These are phyloP conservation scores for Sminthurinus aureus DNA, from an alignment of 2,888 invertebrate species.

Conservation along the genomic window DNA sequence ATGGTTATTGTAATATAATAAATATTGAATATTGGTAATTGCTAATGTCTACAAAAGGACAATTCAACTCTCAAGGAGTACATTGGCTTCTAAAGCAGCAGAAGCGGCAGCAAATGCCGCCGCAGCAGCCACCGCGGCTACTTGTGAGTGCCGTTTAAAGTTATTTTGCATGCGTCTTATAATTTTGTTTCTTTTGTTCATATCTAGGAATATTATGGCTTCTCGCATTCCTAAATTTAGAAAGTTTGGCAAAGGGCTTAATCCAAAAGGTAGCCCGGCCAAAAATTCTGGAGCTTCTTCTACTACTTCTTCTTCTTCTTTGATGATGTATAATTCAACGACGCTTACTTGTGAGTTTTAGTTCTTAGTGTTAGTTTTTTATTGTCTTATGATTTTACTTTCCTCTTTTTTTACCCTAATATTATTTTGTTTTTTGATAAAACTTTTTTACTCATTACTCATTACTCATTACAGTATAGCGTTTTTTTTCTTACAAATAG, in stretches of 20 bases:
- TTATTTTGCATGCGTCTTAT: slow-evolving; percentile 33
- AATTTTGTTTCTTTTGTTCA: slow-evolving; percentile 47
- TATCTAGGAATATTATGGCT: slow-evolving; percentile 71
- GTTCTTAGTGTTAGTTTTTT: slow-evolving; percentile 40
- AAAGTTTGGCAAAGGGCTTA: slow-evolving; percentile 16
- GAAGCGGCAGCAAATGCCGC: slow-evolving; percentile 21
- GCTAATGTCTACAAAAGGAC: slow-evolving; percentile 42
- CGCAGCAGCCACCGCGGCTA: slow-evolving; percentile 32
- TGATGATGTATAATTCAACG: slow-evolving; percentile 61
- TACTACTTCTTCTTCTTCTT: slow-evolving; percentile 41
- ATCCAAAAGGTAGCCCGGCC: slow-evolving; percentile 40
- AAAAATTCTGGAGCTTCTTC: slow-evolving; percentile 42
- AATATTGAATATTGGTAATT: neutral
- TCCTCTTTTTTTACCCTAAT: slow-evolving; percentile 13
- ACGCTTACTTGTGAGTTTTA: slow-evolving; percentile 62
- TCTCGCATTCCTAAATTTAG: slow-evolving; percentile 63
- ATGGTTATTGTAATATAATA: neutral
- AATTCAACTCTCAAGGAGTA: slow-evolving; percentile 55
- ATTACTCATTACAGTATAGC: neutral
- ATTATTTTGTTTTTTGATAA: neutral
- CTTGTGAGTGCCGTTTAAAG: slow-evolving; percentile 50
- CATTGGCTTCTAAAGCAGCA: slow-evolving; percentile 54
- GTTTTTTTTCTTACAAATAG: too few relatives aligned
- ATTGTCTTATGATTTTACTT: slow-evolving; percentile 1
- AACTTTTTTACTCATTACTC: neutral